These are phyloP conservation scores for Anolis carolinensis DNA, from an alignment of 2,113 vertebrate genomes.

Conservation along the genomic window DNA sequence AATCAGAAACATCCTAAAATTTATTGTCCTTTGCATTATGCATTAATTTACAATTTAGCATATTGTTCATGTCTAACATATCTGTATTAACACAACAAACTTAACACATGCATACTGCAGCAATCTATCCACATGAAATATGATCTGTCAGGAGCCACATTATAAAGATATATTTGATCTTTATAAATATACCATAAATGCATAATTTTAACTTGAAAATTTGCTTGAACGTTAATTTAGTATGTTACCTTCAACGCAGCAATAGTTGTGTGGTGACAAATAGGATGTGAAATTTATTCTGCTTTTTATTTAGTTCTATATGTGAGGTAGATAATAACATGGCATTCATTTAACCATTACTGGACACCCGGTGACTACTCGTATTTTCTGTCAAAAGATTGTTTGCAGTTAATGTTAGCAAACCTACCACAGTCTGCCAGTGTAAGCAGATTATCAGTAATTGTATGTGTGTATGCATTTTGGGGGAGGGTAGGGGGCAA, in stretches of 20 bases:
- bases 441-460: slow-evolving; percentile 94
- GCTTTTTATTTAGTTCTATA: slow-evolving; percentile 85
- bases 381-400: slow-evolving; percentile 91
- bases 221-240: slow-evolving; percentile 61
- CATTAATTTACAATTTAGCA: slow-evolving; percentile 48
- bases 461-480: slow-evolving; percentile 93
- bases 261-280: slow-evolving; percentile 71
- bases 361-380: slow-evolving; percentile 89
- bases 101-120: slow-evolving; percentile 25
- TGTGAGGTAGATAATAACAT: slow-evolving; percentile 88
- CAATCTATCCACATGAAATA: slow-evolving; percentile 60
- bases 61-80: slow-evolving; percentile 35
- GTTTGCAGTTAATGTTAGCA: slow-evolving; percentile 91
- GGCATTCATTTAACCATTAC: slow-evolving; percentile 89
- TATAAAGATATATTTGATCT: slow-evolving; percentile 60
- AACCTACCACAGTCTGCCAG: slow-evolving; percentile 88
- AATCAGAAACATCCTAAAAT: slow-evolving; percentile 48
- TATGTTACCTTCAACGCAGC: slow-evolving; percentile 63
- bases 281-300: slow-evolving; percentile 77
- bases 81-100: slow-evolving; percentile 54
- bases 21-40: slow-evolving; percentile 12
- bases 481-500: slow-evolving; percentile 84
- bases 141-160: slow-evolving; percentile 52
- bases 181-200: slow-evolving; percentile 64
- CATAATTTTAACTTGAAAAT: slow-evolving; percentile 59